These are phyloP conservation scores for Sebastes minor DNA, from an alignment of 2,797 vertebrate genomes.

Conservation along the genomic window DNA sequence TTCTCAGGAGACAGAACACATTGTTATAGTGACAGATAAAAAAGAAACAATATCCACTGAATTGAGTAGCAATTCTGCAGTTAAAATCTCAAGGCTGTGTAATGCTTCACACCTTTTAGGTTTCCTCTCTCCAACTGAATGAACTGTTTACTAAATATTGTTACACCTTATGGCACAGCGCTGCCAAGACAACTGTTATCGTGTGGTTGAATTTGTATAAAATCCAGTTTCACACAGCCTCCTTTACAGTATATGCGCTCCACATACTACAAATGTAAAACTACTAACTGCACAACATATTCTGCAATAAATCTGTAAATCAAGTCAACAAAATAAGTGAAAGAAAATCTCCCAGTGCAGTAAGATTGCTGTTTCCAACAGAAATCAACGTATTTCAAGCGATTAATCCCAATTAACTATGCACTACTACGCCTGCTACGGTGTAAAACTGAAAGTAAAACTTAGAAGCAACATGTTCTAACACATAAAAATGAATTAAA, in stretches of 20 bases:
- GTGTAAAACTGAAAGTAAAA: no score
- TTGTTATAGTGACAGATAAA: neutral
- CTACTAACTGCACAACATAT: neutral
- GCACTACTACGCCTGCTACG: no score
- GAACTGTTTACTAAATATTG: neutral
- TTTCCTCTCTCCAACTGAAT: neutral
- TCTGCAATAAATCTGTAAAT: neutral
- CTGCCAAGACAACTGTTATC: neutral
- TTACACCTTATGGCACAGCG: neutral
- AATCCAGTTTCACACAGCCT: neutral
- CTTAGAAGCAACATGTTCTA: no score
- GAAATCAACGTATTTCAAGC: neutral
- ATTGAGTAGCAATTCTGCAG: neutral
- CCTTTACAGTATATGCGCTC: neutral
- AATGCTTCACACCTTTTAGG: neutral
- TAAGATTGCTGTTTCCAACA: neutral
- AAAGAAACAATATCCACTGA: neutral
- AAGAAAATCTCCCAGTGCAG: neutral
- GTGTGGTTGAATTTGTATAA: neutral
- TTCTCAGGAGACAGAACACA: neutral
- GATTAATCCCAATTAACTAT: no score
- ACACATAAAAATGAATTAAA: no score
- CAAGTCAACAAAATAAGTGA: neutral
- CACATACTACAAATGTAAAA: neutral
- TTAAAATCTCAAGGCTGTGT: neutral